A percentile compares a stretch with the other conserved stretches of the same genome.
phyloP scores from a whole-genome alignment of 2,113 vertebrate species.

The Sporophila hypoxantha region DNA sequence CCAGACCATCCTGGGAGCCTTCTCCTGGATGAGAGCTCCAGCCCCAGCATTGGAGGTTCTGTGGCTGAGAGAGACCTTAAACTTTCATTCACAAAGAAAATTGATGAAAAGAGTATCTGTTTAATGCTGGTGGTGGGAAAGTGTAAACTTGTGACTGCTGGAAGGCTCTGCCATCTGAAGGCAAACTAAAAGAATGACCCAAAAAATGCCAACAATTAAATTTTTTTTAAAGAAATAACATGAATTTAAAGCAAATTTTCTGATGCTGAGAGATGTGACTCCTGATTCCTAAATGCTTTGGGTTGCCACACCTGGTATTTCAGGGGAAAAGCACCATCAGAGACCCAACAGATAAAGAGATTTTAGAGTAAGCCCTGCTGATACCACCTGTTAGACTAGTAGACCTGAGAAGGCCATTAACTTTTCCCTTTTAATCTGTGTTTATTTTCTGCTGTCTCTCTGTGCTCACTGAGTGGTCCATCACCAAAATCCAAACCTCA shows the following conservation, averaged over 20 bases:
- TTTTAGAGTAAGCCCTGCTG: not conserved
- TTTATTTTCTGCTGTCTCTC: not conserved
- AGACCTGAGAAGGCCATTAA: not conserved
- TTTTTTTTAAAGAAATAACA: not conserved
- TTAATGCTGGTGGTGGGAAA: not conserved
- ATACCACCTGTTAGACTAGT: not conserved
- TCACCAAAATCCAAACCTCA: not conserved
- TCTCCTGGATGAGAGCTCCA: not conserved
- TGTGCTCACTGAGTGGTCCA: not conserved
- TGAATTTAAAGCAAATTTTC: not conserved
- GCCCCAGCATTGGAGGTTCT: not conserved
- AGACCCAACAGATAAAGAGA: not conserved
- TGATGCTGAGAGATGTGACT: not conserved
- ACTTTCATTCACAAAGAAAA: not conserved
- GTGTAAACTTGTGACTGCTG: not conserved
- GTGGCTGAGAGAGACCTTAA: not conserved
- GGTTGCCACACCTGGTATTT: not conserved
- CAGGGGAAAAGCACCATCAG: not conserved
- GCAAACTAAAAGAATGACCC: not conserved
- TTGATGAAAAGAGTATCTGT: not conserved
- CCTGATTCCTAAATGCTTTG: not conserved
- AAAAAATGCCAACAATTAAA: not conserved
- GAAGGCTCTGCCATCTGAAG: not conserved
- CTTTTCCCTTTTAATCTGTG: not conserved
- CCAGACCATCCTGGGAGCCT: not conserved